Evolutionary conservation across 2,888 invertebrate species (phyloP), one percentile per base, ranked within the genome.

Genomic region (Drosophila emarginata): DNA sequence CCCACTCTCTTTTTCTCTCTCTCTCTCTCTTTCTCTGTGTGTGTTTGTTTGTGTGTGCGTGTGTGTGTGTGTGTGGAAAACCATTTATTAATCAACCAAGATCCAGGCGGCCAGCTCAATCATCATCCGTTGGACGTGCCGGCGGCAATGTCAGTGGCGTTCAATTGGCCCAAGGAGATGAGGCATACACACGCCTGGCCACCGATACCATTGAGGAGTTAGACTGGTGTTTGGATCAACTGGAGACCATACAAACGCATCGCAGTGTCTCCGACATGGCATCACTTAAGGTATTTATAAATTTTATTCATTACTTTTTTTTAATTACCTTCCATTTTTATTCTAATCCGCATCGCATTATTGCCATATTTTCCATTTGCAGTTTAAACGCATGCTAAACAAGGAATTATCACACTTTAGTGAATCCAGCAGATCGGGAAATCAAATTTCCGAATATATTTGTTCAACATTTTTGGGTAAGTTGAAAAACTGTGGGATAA

Each of bases 301-400:
- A 18, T 32, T 4, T 23, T 28, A 50, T 59, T 28, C 15, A 15
- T 59, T 9, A 14, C 1, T 11, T 66, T 67, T 91, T 84, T n/a
- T 50, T 21, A 21, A 45, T 32, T 32, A 32, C 9, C 11, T 4
- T 23, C 2, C 4, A 23, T n/a, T n/a, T n/a, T n/a, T n/a, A 23
- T 23, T 23, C 23, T 2, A 23, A 23, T 23, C 28, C 28, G 2
- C 5, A 28, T 28, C 28, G 2, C 5, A 28, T 28, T 32, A 32
- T 32, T 32, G 2, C 32, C 32, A 32, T 32, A 4, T 4, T 4
- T 45, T 5, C 12, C 12, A 4, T 92, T 92, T 85, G 67, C 94
- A 99, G 99, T 99, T 99, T 94, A 99, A 99, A 93, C 96, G 98
- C 92, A 99, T 99, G 98, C 95, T 99, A 93, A 99, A 99, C 94